Percentiles rank a stretch among this genome's conserved stretches.
Evolutionary conservation across 2,797 vertebrate species (phyloP).

Genomic region (Ciconia nigra): DNA sequence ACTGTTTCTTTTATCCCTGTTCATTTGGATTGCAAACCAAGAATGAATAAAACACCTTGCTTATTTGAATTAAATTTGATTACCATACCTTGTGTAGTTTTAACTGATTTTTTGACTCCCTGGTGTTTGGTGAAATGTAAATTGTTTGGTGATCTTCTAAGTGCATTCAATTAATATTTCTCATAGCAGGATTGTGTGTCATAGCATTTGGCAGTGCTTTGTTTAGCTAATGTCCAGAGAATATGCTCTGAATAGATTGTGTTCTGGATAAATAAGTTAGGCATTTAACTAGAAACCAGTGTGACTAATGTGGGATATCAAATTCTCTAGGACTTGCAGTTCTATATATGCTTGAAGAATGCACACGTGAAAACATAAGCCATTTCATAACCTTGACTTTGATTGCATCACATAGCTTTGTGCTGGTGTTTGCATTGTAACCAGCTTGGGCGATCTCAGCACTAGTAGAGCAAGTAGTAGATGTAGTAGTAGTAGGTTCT

Average conservation of each 20-base stretch:
- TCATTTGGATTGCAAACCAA: background rate
- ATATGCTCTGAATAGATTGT: background rate
- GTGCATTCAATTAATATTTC: background rate
- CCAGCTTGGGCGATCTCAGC: background rate
- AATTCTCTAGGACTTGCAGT: conserved; percentile 41
- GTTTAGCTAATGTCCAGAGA: conserved; percentile 1
- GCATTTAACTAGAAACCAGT: conserved; percentile 33
- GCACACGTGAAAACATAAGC: background rate
- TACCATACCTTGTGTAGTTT: background rate
- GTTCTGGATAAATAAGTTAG: conserved; percentile 42
- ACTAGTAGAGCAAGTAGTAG: too few relatives aligned
- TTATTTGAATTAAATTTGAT: background rate
- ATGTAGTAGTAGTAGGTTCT: too few relatives aligned
- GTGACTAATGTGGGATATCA: conserved; percentile 56
- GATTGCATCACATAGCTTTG: background rate
- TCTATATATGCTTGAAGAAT: conserved; percentile 23
- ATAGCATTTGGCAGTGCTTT: conserved; percentile 21
- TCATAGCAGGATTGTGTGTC: background rate
- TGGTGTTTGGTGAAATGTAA: background rate
- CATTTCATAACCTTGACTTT: conserved; percentile 42
- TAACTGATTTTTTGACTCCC: background rate
- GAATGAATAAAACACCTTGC: background rate
- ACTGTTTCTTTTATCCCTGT: background rate
- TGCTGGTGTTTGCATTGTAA: background rate
- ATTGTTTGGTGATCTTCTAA: background rate